These are phyloP conservation scores for Coelinius sp. DNA, from an alignment of 2,888 invertebrate species.

Conservation along the genomic window DNA sequence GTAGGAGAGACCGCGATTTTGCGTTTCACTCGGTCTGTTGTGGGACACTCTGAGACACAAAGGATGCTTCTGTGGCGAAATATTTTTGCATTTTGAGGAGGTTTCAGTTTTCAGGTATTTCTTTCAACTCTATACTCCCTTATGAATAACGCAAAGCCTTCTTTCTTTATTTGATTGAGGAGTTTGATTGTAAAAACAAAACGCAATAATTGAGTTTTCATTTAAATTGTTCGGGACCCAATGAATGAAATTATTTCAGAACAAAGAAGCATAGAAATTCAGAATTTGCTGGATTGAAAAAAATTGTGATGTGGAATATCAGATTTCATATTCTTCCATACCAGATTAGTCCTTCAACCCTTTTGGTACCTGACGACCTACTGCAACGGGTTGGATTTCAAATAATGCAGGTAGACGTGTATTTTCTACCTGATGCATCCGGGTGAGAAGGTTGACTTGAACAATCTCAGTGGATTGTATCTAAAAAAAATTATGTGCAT, in stretches of 20 bases:
- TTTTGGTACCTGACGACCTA: background rate
- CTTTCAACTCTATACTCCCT: background rate
- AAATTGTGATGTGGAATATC: background rate
- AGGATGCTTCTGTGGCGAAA: background rate
- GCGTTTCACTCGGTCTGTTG: background rate
- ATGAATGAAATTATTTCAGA: background rate
- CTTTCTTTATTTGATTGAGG: too few relatives aligned
- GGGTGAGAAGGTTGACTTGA: background rate
- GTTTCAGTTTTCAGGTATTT: slow-evolving; percentile 5
- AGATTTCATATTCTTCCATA: background rate
- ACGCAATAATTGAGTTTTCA: too few relatives aligned
- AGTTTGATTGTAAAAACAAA: background rate
- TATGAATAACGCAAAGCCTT: too few relatives aligned
- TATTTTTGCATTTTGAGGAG: slow-evolving; percentile 13
- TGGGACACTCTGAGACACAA: background rate
- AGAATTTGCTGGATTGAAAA: background rate
- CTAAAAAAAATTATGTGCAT: background rate
- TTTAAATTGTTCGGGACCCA: background rate
- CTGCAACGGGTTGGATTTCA: background rate
- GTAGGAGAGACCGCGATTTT: background rate
- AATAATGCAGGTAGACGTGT: slow-evolving; percentile 20
- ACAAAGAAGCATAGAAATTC: background rate
- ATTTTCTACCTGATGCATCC: slow-evolving; percentile 22
- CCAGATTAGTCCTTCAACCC: background rate
- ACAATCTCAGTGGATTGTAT: slow-evolving; percentile 4